Conservation (phyloP, 2,888 invertebrate species). For the Drosophila greeni region DNA sequence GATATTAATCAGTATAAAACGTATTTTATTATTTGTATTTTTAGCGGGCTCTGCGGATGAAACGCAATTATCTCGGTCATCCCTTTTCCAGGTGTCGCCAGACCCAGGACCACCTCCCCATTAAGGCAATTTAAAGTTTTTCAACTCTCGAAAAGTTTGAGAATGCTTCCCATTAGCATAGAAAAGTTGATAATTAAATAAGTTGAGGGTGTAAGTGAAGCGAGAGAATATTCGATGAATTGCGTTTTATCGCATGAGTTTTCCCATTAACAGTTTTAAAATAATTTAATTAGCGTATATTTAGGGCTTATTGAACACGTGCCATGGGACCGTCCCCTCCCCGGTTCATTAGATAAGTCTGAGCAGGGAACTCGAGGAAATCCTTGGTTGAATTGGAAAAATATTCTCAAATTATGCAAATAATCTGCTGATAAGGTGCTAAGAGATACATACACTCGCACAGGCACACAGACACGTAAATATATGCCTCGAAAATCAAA, state of each 20-base stretch:
- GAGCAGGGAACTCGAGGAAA: slow-evolving; percentile 16
- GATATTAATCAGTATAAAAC: slow-evolving; percentile 25
- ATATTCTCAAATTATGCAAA: slow-evolving; percentile 50
- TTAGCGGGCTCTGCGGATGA: neutral
- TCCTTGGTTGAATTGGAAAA: slow-evolving; percentile 9
- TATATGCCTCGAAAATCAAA: slow-evolving; percentile 33
- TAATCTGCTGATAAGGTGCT: slow-evolving; percentile 60
- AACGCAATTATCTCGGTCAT: slow-evolving; percentile 10
- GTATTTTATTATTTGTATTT: slow-evolving; percentile 13
- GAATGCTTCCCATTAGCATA: slow-evolving; percentile 25
- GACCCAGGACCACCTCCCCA: neutral
- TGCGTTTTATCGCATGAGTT: slow-evolving; percentile 19
- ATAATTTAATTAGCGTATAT: slow-evolving; percentile 31
- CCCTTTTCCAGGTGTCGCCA: slow-evolving; percentile 17
- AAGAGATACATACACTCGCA: slow-evolving; percentile 35
- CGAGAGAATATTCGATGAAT: slow-evolving; percentile 15
- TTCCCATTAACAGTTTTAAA: slow-evolving; percentile 18
- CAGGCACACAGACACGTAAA: slow-evolving; percentile 4
- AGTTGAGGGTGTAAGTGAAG: slow-evolving; percentile 19
- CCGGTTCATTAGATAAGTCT: slow-evolving; percentile 14
- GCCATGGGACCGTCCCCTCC: neutral
- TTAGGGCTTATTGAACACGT: slow-evolving; percentile 34
- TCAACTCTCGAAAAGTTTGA: slow-evolving; percentile 11
- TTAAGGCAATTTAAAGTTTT: slow-evolving; percentile 19
- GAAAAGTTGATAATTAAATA: slow-evolving; percentile 43